phyloP scores from a whole-genome alignment of 2,113 vertebrate species.

The Megalops atlanticus region DNA sequence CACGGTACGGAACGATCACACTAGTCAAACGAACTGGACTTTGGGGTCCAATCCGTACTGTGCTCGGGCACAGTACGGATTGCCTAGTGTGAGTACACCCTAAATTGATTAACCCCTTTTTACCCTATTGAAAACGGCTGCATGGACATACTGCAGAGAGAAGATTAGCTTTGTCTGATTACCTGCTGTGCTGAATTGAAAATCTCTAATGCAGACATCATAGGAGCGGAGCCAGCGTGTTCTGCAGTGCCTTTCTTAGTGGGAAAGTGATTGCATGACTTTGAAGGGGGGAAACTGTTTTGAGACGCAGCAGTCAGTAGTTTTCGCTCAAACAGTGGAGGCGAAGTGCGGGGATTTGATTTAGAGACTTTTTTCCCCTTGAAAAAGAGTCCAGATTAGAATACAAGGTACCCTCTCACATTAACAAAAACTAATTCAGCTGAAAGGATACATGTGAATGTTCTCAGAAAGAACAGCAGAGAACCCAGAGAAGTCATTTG shows the following conservation, averaged over 20 bases:
- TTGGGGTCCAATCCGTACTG: too few species aligned
- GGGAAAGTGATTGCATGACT: conserved; percentile 22
- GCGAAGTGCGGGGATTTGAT: conserved; percentile 18
- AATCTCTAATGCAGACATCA: conserved; percentile 22
- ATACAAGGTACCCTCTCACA: neutral
- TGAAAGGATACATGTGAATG: neutral
- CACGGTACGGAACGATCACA: too few species aligned
- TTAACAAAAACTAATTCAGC: neutral
- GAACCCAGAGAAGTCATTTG: neutral
- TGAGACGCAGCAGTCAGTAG: conserved; percentile 2
- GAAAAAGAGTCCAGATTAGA: neutral
- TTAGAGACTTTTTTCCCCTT: neutral
- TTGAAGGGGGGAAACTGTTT: conserved; percentile 5
- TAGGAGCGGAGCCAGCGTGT: neutral
- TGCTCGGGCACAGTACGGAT: too few species aligned
- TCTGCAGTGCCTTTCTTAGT: conserved; percentile 21
- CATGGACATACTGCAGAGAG: conserved; percentile 24
- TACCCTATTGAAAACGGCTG: conserved; percentile 14
- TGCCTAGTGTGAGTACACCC: too few species aligned
- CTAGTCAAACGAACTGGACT: too few species aligned
- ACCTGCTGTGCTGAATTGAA: conserved; percentile 24
- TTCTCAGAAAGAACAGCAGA: neutral
- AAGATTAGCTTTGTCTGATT: conserved; percentile 13
- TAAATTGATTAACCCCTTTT: conserved; percentile 24
- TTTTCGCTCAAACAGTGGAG: conserved; percentile 13